A percentile compares a stretch with the other conserved stretches of the same genome.
These are phyloP conservation scores for Galeruca laticollis DNA, from an alignment of 2,888 invertebrate species.

Conservation along the genomic window DNA sequence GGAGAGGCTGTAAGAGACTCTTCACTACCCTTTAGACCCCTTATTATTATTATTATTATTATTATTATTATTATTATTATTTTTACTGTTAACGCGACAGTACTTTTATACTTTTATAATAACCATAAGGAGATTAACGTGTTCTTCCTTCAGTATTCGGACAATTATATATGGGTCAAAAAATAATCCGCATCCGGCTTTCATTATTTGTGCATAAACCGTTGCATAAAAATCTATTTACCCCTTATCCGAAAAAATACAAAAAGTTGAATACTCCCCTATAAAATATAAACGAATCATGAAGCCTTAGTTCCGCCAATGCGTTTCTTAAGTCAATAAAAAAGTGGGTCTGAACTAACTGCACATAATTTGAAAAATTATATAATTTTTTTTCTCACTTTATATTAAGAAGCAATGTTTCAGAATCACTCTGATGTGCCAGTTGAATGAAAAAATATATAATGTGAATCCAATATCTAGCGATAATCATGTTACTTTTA, in stretches of 20 bases:
- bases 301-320: slow-evolving; percentile 41
- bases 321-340: slow-evolving; percentile 40
- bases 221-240: slow-evolving; percentile 20
- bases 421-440: no score
- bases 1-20: no score
- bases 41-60: no score
- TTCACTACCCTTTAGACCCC: no score
- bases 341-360: slow-evolving; percentile 15
- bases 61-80: no score
- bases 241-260: slow-evolving; percentile 1
- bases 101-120: no score
- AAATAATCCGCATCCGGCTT: slow-evolving; percentile 14
- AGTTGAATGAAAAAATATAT: no score
- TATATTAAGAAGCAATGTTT: no score
- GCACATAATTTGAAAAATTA: slow-evolving; percentile 3
- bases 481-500: no score
- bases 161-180: slow-evolving; percentile 2
- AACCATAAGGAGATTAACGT: neutral
- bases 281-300: slow-evolving; percentile 25
- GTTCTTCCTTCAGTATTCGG: neutral
- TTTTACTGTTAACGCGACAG: no score
- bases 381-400: neutral
- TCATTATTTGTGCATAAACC: slow-evolving; percentile 18
- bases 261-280: slow-evolving; percentile 20
- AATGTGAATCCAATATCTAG: no score